These are phyloP conservation scores for Montipora capricornis DNA, from an alignment of 64 coral and sea anemone genomes.

Conservation along the genomic window DNA sequence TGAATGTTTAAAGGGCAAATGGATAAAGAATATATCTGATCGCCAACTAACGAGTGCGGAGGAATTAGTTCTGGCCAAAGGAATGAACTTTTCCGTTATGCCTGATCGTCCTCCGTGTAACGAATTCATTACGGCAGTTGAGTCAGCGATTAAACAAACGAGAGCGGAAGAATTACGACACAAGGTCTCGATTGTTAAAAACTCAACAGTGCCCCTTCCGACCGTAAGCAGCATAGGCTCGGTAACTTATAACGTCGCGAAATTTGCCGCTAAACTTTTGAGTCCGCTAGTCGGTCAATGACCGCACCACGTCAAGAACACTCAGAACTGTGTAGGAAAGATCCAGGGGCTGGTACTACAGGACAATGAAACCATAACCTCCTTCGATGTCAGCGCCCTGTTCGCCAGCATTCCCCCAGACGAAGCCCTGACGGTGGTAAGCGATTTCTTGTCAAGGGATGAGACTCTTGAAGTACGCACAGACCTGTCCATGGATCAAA, in stretches of 20 bases:
- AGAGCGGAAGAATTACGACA: too few species aligned
- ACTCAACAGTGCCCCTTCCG: too few species aligned
- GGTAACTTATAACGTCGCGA: not conserved
- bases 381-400: slow-evolving; percentile 19
- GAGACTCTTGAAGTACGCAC: not conserved
- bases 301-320: not conserved
- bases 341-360: slow-evolving; percentile 10
- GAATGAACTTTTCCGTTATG: too few species aligned
- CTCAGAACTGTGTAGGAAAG: not conserved
- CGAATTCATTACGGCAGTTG: too few species aligned
- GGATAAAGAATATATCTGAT: too few species aligned
- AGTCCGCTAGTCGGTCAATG: not conserved
- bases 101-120: too few species aligned
- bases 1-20: too few species aligned
- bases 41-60: too few species aligned
- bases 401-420: slow-evolving; percentile 26
- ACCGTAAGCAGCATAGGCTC: not conserved
- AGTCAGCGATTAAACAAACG: too few species aligned
- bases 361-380: slow-evolving; percentile 10
- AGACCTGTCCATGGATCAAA: too few species aligned
- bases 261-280: not conserved
- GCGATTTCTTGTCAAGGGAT: not conserved
- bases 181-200: too few species aligned
- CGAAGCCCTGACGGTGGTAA: not conserved
- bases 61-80: too few species aligned